Conservation (phyloP, 2,113 vertebrate genomes). For the Typhlomys cinereus region DNA sequence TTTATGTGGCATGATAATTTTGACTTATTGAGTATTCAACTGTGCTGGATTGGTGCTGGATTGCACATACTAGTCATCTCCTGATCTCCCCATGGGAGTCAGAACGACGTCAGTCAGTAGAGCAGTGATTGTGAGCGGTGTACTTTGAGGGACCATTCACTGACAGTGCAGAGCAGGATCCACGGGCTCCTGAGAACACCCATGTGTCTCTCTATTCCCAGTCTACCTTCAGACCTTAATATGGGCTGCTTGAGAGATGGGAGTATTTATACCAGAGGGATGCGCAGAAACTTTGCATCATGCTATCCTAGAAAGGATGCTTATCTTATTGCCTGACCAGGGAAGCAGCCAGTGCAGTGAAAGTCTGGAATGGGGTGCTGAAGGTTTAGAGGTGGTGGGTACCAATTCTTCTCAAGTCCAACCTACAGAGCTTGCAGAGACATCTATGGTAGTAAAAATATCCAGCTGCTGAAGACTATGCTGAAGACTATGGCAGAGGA, state of each 20-base stretch:
- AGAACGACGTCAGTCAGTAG: neutral
- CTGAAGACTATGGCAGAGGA: too few relatives aligned
- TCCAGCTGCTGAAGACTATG: neutral
- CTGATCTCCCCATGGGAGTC: neutral
- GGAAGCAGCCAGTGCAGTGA: neutral
- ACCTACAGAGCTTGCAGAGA: neutral
- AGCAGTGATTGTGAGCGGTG: neutral
- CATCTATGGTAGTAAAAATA: neutral
- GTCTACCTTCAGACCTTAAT: neutral
- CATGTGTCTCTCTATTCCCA: neutral
- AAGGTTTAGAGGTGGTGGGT: neutral
- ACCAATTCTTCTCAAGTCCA: neutral
- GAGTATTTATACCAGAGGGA: neutral
- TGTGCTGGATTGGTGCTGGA: neutral
- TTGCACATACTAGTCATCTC: rapidly evolving
- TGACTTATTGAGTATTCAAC: neutral
- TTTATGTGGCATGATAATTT: neutral
- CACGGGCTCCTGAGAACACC: neutral
- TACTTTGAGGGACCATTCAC: neutral
- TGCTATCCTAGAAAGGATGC: neutral
- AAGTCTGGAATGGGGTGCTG: neutral
- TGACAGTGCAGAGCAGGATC: neutral
- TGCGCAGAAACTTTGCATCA: neutral
- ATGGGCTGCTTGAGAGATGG: neutral
- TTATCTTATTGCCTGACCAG: neutral